Evolutionary conservation across 2,888 invertebrate species (phyloP), one percentile per base, ranked within the genome.

Genomic region (Caenorhabditis sp.): DNA sequence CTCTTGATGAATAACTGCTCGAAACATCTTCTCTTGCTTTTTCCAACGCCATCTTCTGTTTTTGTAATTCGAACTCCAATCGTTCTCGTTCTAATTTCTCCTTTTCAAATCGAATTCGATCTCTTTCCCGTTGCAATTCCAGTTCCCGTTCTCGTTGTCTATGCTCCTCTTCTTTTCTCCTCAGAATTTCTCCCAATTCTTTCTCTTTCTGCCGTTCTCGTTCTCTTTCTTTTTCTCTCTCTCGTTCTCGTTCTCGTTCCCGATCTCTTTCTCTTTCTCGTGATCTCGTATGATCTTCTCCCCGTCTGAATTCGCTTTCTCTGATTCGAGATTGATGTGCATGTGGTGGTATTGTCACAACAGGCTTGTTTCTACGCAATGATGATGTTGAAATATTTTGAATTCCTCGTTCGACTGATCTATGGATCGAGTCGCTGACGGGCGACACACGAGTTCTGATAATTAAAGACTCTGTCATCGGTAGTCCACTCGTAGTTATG

Each of bases 71-170:
- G 26, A 95, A 88, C 87, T 95, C 94, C 20, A 93, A 92, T 89
- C 93, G 93, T 87, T 95, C 94, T 2, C 93, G 91, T 87, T 95
- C 95, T 63, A 95, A 92, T 81, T 93, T 92, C 84, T 94, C 94
- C 25, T 94, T 91, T 89, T 95, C 95, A 17, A 93, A 77, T 76
- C 84, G 68, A 20, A 84, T 61, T 10, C 73, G 71, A 43, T 89
- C 88, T n/a, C 81, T 79, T 68, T 89, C 88, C 27, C 87, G 71
- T 66, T 88, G 88, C 61, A 88, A 74, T 68, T 88, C 86, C 50
- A 92, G 91, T 49, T 94, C 93, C 89, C 95, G 95, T 87, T 93
- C 93, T 4, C 93, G 91, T 88, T 95, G 93, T 12, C 93, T 91
- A 2, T 94, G 91, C 87, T 95, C 94, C 14, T 93, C 91, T 86